phyloP scores from a whole-genome alignment of 2,888 invertebrate genomes.

The Chironomus riparius region DNA sequence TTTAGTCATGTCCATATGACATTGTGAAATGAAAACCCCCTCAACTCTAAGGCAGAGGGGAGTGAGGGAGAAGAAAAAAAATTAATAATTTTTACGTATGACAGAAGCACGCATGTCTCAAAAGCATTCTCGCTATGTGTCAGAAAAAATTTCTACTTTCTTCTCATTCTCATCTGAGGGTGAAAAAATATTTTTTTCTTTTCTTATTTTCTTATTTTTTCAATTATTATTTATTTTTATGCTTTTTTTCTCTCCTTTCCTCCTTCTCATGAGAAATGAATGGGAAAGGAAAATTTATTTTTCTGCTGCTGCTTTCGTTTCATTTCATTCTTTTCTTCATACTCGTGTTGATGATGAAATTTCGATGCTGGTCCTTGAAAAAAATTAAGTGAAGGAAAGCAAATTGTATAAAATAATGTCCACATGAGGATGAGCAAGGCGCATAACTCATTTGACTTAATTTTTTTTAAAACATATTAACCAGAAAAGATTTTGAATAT shows the following conservation, averaged over 20 bases:
- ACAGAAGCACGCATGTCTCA: conserved; percentile 24
- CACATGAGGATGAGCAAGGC: neutral
- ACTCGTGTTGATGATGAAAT: neutral
- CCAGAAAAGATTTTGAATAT: too few relatives aligned
- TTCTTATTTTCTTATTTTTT: conserved; percentile 17
- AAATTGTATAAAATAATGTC: neutral
- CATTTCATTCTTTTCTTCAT: neutral
- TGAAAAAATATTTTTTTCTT: conserved; percentile 10
- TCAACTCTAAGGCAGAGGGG: neutral
- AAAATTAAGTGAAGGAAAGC: neutral
- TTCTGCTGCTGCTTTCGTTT: neutral
- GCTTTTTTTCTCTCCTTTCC: neutral
- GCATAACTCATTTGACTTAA: neutral
- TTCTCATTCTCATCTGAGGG: neutral
- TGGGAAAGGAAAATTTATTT: neutral
- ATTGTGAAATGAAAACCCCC: neutral
- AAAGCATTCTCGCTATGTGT: conserved; percentile 9
- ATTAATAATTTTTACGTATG: conserved; percentile 20
- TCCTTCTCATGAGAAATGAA: neutral
- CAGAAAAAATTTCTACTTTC: conserved; percentile 8
- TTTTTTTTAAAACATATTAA: neutral
- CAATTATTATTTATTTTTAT: conserved; percentile 25
- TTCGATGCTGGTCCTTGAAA: conserved; percentile 14
- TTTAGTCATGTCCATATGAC: conserved; percentile 4
- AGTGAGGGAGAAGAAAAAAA: neutral